Evolutionary conservation across 2,113 vertebrate genomes (phyloP).

Genomic region (Neolamprologus caudopunctatus): DNA sequence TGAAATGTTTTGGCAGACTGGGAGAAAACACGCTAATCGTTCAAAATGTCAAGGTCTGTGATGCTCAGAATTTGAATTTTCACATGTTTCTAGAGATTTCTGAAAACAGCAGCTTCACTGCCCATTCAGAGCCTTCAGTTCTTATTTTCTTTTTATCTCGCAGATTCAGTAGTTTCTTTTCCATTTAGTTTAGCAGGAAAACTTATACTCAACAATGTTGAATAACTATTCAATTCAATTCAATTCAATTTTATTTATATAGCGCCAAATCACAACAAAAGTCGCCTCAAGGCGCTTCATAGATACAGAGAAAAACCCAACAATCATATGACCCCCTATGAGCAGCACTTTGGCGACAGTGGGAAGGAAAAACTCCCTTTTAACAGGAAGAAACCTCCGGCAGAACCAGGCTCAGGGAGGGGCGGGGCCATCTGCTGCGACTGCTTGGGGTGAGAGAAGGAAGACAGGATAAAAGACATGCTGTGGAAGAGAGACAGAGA

Average conservation of each 20-base stretch:
- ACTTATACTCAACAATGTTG: not conserved
- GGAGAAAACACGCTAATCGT: not conserved
- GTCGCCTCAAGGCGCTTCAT: no score
- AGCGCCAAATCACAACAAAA: no score
- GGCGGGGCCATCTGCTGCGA: no score
- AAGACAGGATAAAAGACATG: no score
- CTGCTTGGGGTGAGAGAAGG: fast-evolving
- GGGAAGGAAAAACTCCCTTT: no score
- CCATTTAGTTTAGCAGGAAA: not conserved
- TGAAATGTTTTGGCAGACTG: not conserved
- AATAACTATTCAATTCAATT: not conserved
- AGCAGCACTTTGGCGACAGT: no score
- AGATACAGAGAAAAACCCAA: no score
- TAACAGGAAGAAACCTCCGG: no score
- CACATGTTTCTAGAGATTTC: not conserved
- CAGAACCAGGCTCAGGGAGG: no score
- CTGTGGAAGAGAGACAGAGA: no score
- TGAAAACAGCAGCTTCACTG: not conserved
- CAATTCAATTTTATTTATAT: no score
- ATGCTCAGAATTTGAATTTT: not conserved
- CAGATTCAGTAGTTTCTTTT: not conserved
- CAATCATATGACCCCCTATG: no score
- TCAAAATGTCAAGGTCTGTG: not conserved
- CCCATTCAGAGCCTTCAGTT: not conserved
- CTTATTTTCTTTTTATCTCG: not conserved